A percentile compares a stretch with the other conserved stretches of the same genome.
These are phyloP conservation scores for Balanococcus diminutus DNA, from an alignment of 2,888 invertebrate genomes.

Conservation along the genomic window DNA sequence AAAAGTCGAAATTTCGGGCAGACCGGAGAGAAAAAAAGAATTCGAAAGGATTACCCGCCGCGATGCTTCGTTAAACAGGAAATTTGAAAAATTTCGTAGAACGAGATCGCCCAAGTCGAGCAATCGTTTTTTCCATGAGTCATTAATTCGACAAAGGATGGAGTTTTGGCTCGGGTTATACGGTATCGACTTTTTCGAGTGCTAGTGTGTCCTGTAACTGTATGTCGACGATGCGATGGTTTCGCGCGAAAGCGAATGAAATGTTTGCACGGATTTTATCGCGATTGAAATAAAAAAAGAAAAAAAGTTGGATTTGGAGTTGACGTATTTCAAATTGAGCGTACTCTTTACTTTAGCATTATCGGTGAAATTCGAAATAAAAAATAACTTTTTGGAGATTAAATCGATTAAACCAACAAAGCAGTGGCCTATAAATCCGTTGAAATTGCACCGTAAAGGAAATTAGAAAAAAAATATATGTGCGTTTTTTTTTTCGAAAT, in stretches of 20 bases:
- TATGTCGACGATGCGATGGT: background rate
- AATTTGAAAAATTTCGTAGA: background rate
- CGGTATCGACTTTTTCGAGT: background rate
- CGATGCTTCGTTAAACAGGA: background rate
- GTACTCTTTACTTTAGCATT: background rate
- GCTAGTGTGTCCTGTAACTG: background rate
- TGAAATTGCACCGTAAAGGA: too few relatives aligned
- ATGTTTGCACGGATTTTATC: background rate
- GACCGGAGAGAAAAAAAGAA: background rate
- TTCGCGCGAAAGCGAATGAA: background rate
- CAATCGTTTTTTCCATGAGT: background rate
- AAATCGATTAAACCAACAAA: too few relatives aligned
- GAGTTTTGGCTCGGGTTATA: background rate
- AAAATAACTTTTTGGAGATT: too few relatives aligned
- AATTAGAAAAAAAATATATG: too few relatives aligned
- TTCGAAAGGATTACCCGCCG: background rate
- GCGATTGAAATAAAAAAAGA: background rate
- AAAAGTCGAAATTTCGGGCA: background rate
- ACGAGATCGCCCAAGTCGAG: background rate
- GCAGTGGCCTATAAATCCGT: too few relatives aligned
- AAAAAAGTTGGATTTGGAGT: background rate
- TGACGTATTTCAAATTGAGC: background rate
- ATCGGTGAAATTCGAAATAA: too few relatives aligned
- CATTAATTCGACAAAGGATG: constrained; percentile 13
- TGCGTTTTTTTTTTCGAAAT: too few relatives aligned